Percentiles rank a stretch among this genome's conserved stretches.
phyloP scores from a whole-genome alignment of 2,113 vertebrate genomes.

The Axis porcinus region DNA sequence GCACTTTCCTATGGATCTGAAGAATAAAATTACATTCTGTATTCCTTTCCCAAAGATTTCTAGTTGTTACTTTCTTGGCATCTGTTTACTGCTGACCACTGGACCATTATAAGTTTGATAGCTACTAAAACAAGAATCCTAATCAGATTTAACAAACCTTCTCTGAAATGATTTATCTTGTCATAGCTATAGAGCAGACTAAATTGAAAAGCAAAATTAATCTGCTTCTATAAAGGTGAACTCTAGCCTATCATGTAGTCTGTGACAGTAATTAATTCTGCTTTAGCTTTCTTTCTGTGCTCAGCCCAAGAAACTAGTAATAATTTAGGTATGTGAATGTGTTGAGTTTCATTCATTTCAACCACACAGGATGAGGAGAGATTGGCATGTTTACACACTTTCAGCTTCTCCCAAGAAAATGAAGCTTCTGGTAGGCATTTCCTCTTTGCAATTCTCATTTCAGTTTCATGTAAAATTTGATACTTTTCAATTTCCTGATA shows the following conservation, averaged over 20 bases:
- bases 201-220: constrained; percentile 57
- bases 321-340: neutral
- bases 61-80: neutral
- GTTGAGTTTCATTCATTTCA: constrained; percentile 5
- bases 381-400: constrained; percentile 44
- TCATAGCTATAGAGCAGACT: constrained; percentile 27
- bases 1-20: neutral
- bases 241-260: neutral
- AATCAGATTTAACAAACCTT: constrained; percentile 43
- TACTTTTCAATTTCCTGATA: neutral
- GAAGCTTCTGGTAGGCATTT: neutral
- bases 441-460: neutral
- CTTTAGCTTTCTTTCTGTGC: neutral
- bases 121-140: constrained; percentile 27
- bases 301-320: neutral
- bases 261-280: constrained; percentile 23
- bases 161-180: constrained; percentile 45
- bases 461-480: neutral
- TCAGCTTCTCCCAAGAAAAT: neutral
- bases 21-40: neutral
- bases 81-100: neutral
- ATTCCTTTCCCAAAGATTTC: neutral
- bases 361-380: neutral
- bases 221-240: constrained; percentile 49
- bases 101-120: neutral